Percentiles rank a stretch among this genome's conserved stretches.
phyloP scores from a whole-genome alignment of 2,888 invertebrate genomes.

The Drosophila gaucha region DNA sequence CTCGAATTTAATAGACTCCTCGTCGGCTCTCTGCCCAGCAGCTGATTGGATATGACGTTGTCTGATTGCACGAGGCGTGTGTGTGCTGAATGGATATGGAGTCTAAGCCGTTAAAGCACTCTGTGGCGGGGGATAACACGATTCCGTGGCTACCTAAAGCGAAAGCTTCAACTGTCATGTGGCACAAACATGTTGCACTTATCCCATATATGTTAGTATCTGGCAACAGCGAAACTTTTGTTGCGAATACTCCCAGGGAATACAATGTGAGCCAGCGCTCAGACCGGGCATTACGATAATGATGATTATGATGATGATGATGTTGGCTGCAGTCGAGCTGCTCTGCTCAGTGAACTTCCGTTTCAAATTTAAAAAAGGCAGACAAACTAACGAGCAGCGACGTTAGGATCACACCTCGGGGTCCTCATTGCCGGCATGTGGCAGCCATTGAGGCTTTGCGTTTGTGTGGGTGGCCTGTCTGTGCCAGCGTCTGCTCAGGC shows the following conservation, averaged over 20 bases:
- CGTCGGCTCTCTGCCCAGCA: neutral
- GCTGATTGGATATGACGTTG: slow-evolving; percentile 68
- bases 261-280: slow-evolving; percentile 15
- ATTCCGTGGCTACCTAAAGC: slow-evolving; percentile 58
- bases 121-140: slow-evolving; percentile 23
- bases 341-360: slow-evolving; percentile 50
- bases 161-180: slow-evolving; percentile 26
- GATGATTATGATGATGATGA: slow-evolving; percentile 23
- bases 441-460: slow-evolving; percentile 18
- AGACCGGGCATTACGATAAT: slow-evolving; percentile 27
- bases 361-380: slow-evolving; percentile 67
- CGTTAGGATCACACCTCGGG: slow-evolving; percentile 52
- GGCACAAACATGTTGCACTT: slow-evolving; percentile 50
- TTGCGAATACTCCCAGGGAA: slow-evolving; percentile 31
- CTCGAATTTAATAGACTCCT: slow-evolving; percentile 51
- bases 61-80: slow-evolving; percentile 44
- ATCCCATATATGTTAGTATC: slow-evolving; percentile 6
- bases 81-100: slow-evolving; percentile 17
- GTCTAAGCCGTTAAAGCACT: slow-evolving; percentile 26
- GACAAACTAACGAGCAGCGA: slow-evolving; percentile 67
- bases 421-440: slow-evolving; percentile 38
- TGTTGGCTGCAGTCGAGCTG: slow-evolving; percentile 18
- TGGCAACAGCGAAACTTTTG: slow-evolving; percentile 36
- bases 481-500: slow-evolving; percentile 12
- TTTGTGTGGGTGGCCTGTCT: too few relatives aligned